Percentiles rank a stretch among this genome's conserved stretches.
Evolutionary conservation across 1,140 invertebrate species (phyloP).

Genomic region (Luehdorfia chinensis): DNA sequence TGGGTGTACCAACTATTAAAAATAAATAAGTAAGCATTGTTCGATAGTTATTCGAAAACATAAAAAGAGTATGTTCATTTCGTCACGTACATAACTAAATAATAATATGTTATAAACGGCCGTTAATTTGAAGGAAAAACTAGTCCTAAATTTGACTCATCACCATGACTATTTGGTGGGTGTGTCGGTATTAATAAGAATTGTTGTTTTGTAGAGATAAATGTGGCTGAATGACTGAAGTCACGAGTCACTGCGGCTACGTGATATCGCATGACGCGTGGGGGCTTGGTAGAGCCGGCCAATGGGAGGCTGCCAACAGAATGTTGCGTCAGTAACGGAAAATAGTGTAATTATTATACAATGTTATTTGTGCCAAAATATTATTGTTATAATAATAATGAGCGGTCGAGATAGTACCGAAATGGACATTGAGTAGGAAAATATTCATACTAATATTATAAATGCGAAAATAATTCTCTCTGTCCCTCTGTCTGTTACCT

Average conservation of each 20-base stretch:
- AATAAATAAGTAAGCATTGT: too few relatives aligned
- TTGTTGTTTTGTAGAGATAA: conserved; percentile 4
- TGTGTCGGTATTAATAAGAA: conserved; percentile 15
- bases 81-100: too few relatives aligned
- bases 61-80: too few relatives aligned
- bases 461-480: too few relatives aligned
- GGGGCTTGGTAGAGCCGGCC: conserved; percentile 53
- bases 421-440: too few relatives aligned
- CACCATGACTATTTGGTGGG: conserved; percentile 1
- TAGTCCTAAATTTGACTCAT: background rate
- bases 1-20: too few relatives aligned
- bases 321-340: conserved; percentile 38
- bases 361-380: conserved; percentile 20
- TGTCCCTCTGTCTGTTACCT: too few relatives aligned
- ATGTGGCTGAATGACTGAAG: conserved; percentile 21
- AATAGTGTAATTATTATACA: conserved; percentile 26
- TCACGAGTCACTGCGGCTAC: conserved; percentile 34
- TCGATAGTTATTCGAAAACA: too few relatives aligned
- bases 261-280: conserved; percentile 42
- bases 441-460: too few relatives aligned
- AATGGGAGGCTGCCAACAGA: conserved; percentile 45
- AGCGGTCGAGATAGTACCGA: too few relatives aligned
- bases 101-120: too few relatives aligned
- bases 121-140: too few relatives aligned
- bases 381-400: conserved; percentile 6